phyloP scores from a whole-genome alignment of 2,113 vertebrate species.

The Ramphastos sulfuratus region DNA sequence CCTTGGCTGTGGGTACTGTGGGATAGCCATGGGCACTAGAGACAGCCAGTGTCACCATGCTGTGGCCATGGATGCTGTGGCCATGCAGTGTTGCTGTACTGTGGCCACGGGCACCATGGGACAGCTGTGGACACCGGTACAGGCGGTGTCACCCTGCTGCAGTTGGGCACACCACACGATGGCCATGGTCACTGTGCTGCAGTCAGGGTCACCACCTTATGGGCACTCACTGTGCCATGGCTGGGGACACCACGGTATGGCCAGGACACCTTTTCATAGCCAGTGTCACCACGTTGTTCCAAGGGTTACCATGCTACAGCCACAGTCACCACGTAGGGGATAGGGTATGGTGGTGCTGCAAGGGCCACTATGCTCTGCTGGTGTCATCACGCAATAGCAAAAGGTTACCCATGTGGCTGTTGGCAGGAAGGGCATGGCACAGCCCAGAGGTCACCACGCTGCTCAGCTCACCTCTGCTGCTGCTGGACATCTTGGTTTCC shows the following conservation, averaged over 20 bases:
- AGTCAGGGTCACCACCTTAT: not conserved
- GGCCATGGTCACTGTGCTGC: not conserved
- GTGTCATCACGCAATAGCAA: fast-evolving
- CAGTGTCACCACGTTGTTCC: not conserved
- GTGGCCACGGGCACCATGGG: too few species aligned
- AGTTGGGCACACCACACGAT: not conserved
- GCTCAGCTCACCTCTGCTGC: not conserved
- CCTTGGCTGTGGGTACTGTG: not conserved
- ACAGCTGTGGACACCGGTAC: not conserved
- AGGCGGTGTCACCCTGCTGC: not conserved
- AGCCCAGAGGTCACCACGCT: fast-evolving
- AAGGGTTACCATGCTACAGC: fast-evolving
- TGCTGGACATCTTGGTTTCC: too few species aligned
- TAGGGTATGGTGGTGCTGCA: not conserved
- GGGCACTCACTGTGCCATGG: not conserved
- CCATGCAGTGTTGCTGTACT: too few species aligned
- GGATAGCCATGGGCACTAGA: too few species aligned
- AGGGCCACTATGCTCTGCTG: not conserved
- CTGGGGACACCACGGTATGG: not conserved
- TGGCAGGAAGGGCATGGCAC: fast-evolving
- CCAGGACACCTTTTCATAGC: not conserved
- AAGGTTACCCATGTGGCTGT: fast-evolving
- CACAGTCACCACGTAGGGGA: not conserved
- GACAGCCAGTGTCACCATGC: too few species aligned
- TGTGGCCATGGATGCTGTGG: not conserved